Evolutionary conservation across 2,888 invertebrate genomes (phyloP).

Genomic region (Steromphala cineraria): DNA sequence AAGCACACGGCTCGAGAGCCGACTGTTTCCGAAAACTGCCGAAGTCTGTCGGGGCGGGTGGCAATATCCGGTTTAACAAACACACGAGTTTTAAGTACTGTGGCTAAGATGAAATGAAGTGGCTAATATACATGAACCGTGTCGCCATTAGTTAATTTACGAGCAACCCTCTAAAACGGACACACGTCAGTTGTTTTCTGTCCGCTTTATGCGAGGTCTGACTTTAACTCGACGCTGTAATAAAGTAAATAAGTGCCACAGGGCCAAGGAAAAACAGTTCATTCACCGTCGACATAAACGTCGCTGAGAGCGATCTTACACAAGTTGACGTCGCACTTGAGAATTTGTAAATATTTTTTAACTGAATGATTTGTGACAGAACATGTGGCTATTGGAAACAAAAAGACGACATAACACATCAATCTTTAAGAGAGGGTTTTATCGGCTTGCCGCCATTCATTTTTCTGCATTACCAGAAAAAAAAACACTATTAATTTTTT

Average conservation of each 20-base stretch:
- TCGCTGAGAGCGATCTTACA: no score
- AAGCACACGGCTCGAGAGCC: neutral
- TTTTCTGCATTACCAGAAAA: no score
- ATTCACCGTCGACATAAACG: no score
- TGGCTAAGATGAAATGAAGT: no score
- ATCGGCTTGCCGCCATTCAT: no score
- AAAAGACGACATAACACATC: no score
- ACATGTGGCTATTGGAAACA: no score
- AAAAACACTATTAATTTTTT: no score
- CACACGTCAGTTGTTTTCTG: neutral
- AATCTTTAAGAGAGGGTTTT: no score
- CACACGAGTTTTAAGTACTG: neutral
- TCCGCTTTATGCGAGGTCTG: neutral
- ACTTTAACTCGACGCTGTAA: neutral
- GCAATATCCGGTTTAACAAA: conserved; percentile 8
- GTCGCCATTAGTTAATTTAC: neutral
- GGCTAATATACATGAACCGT: neutral
- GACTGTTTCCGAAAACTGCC: conserved; percentile 13
- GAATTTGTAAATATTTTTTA: no score
- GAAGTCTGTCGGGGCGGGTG: conserved; percentile 10
- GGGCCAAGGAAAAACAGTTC: neutral
- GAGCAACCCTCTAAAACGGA: neutral
- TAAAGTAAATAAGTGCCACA: neutral
- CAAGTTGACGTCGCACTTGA: no score
- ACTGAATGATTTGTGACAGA: no score